A percentile compares a stretch with the other conserved stretches of the same genome.
Conservation (phyloP, 2,113 vertebrate species). For the Gymnobelideus leadbeateri region DNA sequence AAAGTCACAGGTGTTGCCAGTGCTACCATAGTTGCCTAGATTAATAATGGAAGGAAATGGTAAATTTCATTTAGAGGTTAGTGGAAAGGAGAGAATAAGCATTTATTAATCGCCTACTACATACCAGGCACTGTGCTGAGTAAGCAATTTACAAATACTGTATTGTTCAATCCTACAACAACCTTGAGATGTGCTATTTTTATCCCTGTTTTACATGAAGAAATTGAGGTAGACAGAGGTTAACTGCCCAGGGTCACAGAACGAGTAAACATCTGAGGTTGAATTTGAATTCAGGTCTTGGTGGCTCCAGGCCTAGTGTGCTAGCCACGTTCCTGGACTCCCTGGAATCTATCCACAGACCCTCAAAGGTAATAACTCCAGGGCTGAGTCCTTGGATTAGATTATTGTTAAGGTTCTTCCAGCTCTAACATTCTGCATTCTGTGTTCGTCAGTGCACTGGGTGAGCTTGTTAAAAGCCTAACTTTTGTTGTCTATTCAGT, state of each 20-base stretch:
- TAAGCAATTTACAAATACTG: neutral
- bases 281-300: neutral
- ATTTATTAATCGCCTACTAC: neutral
- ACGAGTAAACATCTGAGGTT: neutral
- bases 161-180: neutral
- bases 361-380: neutral
- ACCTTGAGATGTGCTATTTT: neutral
- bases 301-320: neutral
- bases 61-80: neutral
- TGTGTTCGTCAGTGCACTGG: neutral
- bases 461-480: neutral
- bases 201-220: neutral
- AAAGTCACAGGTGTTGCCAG: neutral
- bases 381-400: neutral
- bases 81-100: neutral
- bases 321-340: neutral
- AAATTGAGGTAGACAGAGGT: neutral
- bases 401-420: neutral
- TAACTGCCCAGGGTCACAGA: neutral
- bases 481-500: neutral
- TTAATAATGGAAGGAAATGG: neutral
- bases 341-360: neutral
- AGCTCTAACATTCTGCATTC: neutral
- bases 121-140: neutral
- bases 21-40: neutral